A percentile compares a stretch with the other conserved stretches of the same genome.
Conservation (phyloP, 2,797 vertebrate species). For the Bradypodion ventrale region DNA sequence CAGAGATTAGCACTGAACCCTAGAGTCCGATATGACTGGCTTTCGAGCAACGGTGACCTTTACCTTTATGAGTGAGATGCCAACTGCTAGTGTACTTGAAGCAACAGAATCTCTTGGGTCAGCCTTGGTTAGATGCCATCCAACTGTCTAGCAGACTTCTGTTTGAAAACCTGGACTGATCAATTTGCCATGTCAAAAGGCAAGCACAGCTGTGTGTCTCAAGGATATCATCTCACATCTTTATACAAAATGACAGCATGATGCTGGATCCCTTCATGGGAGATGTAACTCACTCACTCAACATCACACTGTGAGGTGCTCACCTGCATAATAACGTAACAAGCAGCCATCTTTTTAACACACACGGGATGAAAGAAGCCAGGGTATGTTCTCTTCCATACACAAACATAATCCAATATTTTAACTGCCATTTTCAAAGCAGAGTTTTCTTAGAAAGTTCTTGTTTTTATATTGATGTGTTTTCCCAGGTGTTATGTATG, state of each 20-base stretch:
- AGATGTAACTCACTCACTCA: background rate
- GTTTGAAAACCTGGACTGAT: background rate
- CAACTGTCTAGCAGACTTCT: slow-evolving; percentile 10
- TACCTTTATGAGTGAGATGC: background rate
- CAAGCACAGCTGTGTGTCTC: background rate
- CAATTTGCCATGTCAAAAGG: slow-evolving; percentile 20
- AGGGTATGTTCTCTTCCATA: background rate
- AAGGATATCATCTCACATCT: slow-evolving; percentile 1
- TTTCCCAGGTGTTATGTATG: too few relatives aligned
- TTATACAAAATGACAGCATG: slow-evolving; percentile 6
- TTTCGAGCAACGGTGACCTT: too few relatives aligned
- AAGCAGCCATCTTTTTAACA: background rate
- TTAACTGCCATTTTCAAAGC: background rate
- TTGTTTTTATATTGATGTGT: background rate
- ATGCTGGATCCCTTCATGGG: background rate
- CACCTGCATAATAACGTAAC: background rate
- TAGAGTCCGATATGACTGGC: too few relatives aligned
- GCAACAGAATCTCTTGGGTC: background rate
- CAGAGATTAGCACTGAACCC: too few relatives aligned
- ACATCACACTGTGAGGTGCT: background rate
- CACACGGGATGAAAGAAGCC: background rate
- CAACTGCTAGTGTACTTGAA: background rate
- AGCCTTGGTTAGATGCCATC: background rate
- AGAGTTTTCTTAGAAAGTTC: background rate
- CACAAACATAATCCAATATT: background rate